Percentiles rank a stretch among this genome's conserved stretches.
phyloP scores from a whole-genome alignment of 2,797 vertebrate genomes.

The Lagorchestes hirsutus region DNA sequence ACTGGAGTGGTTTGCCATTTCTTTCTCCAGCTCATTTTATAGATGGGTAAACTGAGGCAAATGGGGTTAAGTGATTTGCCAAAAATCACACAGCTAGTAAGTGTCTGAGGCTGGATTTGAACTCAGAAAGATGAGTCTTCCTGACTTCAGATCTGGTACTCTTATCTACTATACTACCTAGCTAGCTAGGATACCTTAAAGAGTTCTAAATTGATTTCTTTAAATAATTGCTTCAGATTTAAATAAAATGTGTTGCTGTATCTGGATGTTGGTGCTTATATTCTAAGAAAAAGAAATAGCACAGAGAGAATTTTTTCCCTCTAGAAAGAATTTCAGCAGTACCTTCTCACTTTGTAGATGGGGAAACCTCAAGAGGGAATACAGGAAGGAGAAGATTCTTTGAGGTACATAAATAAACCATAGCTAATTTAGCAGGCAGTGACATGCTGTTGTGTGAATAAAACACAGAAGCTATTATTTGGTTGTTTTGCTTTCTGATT shows the following conservation, averaged over 20 bases:
- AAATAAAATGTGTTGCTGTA: background rate
- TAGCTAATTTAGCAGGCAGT: conserved; percentile 39
- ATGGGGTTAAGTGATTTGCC: background rate
- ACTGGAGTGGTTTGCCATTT: background rate
- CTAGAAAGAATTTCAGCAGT: background rate
- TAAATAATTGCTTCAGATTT: background rate
- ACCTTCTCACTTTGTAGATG: background rate
- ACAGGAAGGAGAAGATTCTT: background rate
- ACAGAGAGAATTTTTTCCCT: background rate
- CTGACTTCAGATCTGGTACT: background rate
- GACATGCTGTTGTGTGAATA: background rate
- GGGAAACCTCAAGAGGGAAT: background rate
- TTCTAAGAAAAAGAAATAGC: background rate
- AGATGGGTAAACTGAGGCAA: background rate
- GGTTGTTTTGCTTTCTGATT: conserved; percentile 18
- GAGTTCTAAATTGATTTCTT: background rate
- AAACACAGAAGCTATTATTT: conserved; percentile 8
- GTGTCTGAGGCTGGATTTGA: background rate
- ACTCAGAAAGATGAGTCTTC: background rate
- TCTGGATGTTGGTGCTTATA: background rate
- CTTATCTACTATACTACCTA: background rate
- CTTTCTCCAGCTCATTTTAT: background rate
- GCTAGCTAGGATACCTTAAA: background rate
- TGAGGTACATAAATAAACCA: conserved; percentile 42
- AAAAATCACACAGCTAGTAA: background rate